Percentiles rank a stretch among this genome's conserved stretches.
Evolutionary conservation across 2,888 invertebrate genomes (phyloP).

Genomic region (Synanthedon andrenaeformis): DNA sequence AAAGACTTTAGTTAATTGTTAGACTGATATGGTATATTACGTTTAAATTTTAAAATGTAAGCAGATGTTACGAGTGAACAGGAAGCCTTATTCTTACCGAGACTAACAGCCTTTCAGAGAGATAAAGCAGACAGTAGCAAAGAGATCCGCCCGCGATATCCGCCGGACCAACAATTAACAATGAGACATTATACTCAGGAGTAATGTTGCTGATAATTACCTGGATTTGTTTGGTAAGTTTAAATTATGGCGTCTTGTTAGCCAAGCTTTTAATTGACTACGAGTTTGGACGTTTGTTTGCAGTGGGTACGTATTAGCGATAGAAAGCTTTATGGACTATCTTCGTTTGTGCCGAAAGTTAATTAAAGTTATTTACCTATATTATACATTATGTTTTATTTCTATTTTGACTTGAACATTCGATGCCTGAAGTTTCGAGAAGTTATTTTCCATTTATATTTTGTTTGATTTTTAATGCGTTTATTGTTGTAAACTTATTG

Average conservation of each 20-base stretch:
- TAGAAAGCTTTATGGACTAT: not conserved
- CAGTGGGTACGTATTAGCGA: not conserved
- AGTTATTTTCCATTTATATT: too few species aligned
- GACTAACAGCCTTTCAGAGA: slow-evolving; percentile 17
- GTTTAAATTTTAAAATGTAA: too few species aligned
- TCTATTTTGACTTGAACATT: too few species aligned
- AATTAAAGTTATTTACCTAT: too few species aligned
- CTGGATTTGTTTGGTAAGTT: slow-evolving; percentile 34
- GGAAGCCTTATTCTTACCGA: slow-evolving; percentile 11
- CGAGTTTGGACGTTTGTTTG: slow-evolving; percentile 1
- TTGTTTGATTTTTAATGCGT: too few species aligned
- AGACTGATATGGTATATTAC: too few species aligned
- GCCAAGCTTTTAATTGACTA: slow-evolving; percentile 6
- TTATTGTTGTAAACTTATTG: too few species aligned
- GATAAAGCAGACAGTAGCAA: slow-evolving; percentile 56
- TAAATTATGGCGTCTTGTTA: slow-evolving; percentile 46
- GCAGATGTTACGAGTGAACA: slow-evolving; percentile 1
- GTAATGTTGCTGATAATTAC: slow-evolving; percentile 46
- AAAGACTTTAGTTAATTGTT: too few species aligned
- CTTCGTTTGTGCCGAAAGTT: too few species aligned
- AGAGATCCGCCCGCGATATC: slow-evolving; percentile 65
- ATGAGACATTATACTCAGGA: slow-evolving; percentile 64
- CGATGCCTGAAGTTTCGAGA: too few species aligned
- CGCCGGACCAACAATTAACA: slow-evolving; percentile 61
- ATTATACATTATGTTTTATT: too few species aligned